phyloP scores from a whole-genome alignment of 2,888 invertebrate species.

The Pristionchus arcanus region DNA sequence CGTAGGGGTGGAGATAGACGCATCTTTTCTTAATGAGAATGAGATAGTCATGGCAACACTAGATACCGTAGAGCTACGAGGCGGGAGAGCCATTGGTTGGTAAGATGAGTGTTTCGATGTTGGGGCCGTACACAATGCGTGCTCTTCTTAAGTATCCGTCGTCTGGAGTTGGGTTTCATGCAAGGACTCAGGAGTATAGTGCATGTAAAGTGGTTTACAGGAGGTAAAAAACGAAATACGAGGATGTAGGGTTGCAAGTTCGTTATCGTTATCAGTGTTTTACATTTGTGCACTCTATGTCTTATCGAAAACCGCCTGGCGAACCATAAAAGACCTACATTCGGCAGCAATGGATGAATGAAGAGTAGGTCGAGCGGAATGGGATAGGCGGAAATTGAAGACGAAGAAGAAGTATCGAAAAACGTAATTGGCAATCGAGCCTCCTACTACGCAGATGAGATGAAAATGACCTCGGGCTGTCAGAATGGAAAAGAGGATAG shows the following conservation, averaged over 20 bases:
- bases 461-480: constrained; percentile 18
- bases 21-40: constrained; percentile 4
- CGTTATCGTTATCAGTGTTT: no score
- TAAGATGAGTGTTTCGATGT: neutral
- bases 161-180: constrained; percentile 11
- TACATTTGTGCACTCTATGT: no score
- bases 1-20: neutral
- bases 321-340: neutral
- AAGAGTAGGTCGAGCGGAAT: neutral
- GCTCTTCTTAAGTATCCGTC: neutral
- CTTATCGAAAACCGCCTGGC: no score
- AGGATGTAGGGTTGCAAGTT: no score
- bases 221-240: no score
- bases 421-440: neutral
- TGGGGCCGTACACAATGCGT: neutral
- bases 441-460: neutral
- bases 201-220: constrained; percentile 5
- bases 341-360: neutral
- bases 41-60: neutral
- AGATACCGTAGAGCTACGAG: neutral
- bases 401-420: neutral
- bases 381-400: neutral
- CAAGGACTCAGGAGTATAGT: neutral
- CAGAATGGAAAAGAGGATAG: neutral
- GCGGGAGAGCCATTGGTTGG: neutral